Conservation (phyloP, 2,888 invertebrate species). For the Deilephila porcellus region DNA sequence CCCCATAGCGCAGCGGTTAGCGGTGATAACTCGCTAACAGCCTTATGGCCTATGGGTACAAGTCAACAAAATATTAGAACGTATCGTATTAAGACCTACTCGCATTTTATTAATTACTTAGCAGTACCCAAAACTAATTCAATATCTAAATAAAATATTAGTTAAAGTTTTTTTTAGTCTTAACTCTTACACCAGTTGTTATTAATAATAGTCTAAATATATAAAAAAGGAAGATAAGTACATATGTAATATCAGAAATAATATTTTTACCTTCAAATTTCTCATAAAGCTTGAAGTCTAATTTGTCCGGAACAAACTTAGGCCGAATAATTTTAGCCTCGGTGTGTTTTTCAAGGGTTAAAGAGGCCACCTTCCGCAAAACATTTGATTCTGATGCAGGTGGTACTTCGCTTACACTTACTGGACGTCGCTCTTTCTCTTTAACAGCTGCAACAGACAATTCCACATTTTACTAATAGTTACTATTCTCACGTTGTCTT, state of each 20-base stretch:
- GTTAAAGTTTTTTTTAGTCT: too few species aligned
- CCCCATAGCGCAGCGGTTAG: too few species aligned
- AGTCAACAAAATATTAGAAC: too few species aligned
- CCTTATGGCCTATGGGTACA: too few species aligned
- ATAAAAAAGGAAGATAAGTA: not conserved
- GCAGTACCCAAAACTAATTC: too few species aligned
- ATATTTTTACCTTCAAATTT: conserved; percentile 93
- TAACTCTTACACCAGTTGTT: too few species aligned
- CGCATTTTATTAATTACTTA: too few species aligned
- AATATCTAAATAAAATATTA: too few species aligned
- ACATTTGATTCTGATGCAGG: conserved; percentile 86
- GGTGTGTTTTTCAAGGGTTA: conserved; percentile 90
- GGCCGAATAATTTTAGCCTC: conserved; percentile 89
- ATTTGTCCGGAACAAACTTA: conserved; percentile 92
- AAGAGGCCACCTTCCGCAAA: conserved; percentile 92
- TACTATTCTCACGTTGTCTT: not conserved
- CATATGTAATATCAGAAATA: not conserved
- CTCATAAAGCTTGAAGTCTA: conserved; percentile 94
- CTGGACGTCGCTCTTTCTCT: conserved; percentile 73
- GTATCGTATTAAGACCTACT: too few species aligned
- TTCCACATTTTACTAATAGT: not conserved
- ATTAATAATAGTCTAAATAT: too few species aligned
- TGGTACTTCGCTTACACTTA: conserved; percentile 80
- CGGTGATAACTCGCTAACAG: too few species aligned
- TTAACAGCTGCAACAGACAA: conserved; percentile 46